phyloP scores from a whole-genome alignment of 2,113 vertebrate species.

The Alethe diademata region DNA sequence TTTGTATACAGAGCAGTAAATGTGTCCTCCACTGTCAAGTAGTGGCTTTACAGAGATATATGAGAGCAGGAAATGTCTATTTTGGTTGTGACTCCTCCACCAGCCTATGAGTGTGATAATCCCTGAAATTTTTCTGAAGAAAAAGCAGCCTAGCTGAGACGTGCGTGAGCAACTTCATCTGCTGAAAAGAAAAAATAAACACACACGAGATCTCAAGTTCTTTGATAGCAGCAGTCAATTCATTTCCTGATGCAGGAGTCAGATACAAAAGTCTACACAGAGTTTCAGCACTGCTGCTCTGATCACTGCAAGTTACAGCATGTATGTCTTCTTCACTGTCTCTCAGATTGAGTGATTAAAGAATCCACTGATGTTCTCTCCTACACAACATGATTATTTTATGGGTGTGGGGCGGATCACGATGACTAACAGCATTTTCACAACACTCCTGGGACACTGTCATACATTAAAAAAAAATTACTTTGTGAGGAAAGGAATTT shows the following conservation, averaged over 20 bases:
- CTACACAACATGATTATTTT: not conserved
- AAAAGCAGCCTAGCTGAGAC: not conserved
- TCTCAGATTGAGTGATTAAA: not conserved
- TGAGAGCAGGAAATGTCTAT: not conserved
- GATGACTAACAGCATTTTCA: slow-evolving; percentile 10
- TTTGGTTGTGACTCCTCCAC: not conserved
- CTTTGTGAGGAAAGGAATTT: not conserved
- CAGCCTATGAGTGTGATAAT: not conserved
- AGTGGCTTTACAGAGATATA: not conserved
- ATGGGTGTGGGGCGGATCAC: slow-evolving; percentile 3
- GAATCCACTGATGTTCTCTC: slow-evolving; percentile 5
- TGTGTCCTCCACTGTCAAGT: not conserved
- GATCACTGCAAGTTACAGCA: slow-evolving; percentile 10
- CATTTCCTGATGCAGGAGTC: not conserved
- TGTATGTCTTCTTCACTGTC: not conserved
- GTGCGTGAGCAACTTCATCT: not conserved
- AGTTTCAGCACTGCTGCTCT: not conserved
- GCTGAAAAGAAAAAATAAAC: not conserved
- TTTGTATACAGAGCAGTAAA: not conserved
- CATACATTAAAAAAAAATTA: not conserved
- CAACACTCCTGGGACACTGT: not conserved
- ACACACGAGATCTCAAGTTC: not conserved
- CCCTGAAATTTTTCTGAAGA: not conserved
- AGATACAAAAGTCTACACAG: not conserved
- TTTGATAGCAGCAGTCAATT: slow-evolving; percentile 2